Percentiles rank a stretch among this genome's conserved stretches.
phyloP scores from a whole-genome alignment of 1,140 invertebrate species.

The Akabosia matsudoensis region DNA sequence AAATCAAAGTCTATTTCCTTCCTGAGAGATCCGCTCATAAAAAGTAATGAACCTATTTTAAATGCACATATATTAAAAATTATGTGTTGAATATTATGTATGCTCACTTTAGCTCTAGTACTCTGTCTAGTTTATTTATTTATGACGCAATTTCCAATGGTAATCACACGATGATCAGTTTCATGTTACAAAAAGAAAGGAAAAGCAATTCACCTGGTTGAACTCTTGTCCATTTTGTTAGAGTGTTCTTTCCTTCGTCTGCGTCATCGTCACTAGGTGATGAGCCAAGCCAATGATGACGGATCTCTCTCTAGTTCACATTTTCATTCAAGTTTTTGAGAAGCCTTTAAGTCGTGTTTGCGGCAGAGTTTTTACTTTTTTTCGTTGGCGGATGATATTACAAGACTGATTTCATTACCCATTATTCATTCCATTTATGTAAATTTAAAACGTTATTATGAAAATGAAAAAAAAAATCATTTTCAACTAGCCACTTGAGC shows the following conservation, averaged over 20 bases:
- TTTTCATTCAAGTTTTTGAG: too few species aligned
- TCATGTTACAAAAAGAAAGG: neutral
- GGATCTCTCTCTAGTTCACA: too few species aligned
- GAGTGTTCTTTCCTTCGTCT: neutral
- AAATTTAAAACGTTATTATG: too few species aligned
- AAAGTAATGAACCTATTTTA: slow-evolving; percentile 14
- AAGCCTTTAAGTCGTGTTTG: too few species aligned
- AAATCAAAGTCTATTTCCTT: slow-evolving; percentile 1
- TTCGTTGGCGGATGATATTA: too few species aligned
- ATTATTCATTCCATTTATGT: too few species aligned
- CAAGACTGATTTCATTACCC: too few species aligned
- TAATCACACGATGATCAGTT: neutral
- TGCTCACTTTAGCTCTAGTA: neutral
- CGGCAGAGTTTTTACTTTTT: too few species aligned
- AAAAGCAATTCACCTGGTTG: neutral
- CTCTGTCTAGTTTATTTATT: neutral
- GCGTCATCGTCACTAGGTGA: neutral
- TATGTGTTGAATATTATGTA: neutral
- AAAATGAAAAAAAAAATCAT: too few species aligned
- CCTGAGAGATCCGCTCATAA: neutral
- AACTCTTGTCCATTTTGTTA: neutral
- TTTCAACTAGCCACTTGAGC: too few species aligned
- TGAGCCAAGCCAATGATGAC: too few species aligned
- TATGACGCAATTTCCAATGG: neutral
- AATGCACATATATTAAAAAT: slow-evolving; percentile 10